These are phyloP conservation scores for Telenomus remus DNA, from an alignment of 1,140 invertebrate species.

Conservation along the genomic window DNA sequence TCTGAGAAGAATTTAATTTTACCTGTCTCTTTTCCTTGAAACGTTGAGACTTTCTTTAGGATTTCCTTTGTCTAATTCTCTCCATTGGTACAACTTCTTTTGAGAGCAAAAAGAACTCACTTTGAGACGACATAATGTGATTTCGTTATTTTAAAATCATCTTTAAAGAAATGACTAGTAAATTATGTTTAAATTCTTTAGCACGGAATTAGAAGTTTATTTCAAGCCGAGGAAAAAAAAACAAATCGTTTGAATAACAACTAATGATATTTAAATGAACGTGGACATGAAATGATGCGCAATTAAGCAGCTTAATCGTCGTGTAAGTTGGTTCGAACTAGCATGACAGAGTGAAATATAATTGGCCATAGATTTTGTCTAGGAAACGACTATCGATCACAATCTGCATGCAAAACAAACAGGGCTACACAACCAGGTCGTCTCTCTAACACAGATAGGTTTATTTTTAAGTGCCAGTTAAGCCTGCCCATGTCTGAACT, in stretches of 20 bases:
- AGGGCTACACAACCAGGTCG: constrained; percentile 28
- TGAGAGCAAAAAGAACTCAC: too few species aligned
- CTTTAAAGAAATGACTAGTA: too few species aligned
- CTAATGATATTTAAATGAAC: too few species aligned
- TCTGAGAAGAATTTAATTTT: background rate
- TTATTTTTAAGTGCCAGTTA: constrained; percentile 31
- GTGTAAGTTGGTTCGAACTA: constrained; percentile 9
- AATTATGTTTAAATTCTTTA: too few species aligned
- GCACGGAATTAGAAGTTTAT: too few species aligned
- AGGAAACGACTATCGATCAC: constrained; percentile 21
- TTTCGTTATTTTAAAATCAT: too few species aligned
- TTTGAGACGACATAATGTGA: too few species aligned
- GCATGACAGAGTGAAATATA: constrained; percentile 21
- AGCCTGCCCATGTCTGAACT: constrained; percentile 8
- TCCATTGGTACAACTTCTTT: too few species aligned
- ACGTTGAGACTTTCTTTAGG: too few species aligned
- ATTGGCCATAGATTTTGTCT: constrained; percentile 19
- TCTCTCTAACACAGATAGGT: background rate
- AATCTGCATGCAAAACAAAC: constrained; percentile 22
- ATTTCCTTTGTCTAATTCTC: too few species aligned
- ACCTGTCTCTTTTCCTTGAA: background rate
- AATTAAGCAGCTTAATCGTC: constrained; percentile 26
- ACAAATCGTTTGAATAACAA: too few species aligned
- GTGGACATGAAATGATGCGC: constrained; percentile 9
- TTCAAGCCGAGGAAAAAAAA: too few species aligned